Percentiles rank a stretch among this genome's conserved stretches.
Evolutionary conservation across 2,888 invertebrate genomes (phyloP).

Genomic region (Brenthis hecate): DNA sequence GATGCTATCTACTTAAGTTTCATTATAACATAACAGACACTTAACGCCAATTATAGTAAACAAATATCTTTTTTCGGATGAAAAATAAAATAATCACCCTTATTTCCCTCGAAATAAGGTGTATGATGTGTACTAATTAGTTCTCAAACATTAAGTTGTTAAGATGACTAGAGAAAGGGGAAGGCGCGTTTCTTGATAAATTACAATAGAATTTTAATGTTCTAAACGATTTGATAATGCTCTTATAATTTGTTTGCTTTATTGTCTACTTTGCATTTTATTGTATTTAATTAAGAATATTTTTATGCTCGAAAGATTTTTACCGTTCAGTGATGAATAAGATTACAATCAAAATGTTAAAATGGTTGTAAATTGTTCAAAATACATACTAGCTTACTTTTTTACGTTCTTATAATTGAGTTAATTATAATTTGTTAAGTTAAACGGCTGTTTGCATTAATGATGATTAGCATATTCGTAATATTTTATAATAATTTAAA

Average conservation of each 20-base stretch:
- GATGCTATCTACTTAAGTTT: slow-evolving; percentile 74
- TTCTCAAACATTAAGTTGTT: slow-evolving; percentile 35
- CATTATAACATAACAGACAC: slow-evolving; percentile 77
- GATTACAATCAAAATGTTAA: slow-evolving; percentile 17
- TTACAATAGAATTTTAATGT: slow-evolving; percentile 75
- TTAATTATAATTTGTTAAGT: slow-evolving; percentile 7
- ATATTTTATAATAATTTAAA: neutral
- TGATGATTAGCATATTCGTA: neutral
- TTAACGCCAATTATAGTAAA: slow-evolving; percentile 71
- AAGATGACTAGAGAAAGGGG: slow-evolving; percentile 61
- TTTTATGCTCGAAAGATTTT: slow-evolving; percentile 52
- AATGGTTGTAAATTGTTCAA: slow-evolving; percentile 6
- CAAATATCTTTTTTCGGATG: slow-evolving; percentile 45
- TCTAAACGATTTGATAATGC: slow-evolving; percentile 67
- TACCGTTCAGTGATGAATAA: slow-evolving; percentile 31
- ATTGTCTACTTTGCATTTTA: slow-evolving; percentile 73
- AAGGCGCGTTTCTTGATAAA: slow-evolving; percentile 69
- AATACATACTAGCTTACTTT: neutral
- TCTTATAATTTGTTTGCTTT: slow-evolving; percentile 80
- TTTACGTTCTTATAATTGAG: neutral
- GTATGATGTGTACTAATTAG: slow-evolving; percentile 13
- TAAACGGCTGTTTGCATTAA: neutral
- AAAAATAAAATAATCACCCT: slow-evolving; percentile 35
- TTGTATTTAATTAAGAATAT: slow-evolving; percentile 68
- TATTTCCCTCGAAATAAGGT: slow-evolving; percentile 44